Evolutionary conservation across 2,113 vertebrate species (phyloP).

Genomic region (Tricholaema leucomelas): DNA sequence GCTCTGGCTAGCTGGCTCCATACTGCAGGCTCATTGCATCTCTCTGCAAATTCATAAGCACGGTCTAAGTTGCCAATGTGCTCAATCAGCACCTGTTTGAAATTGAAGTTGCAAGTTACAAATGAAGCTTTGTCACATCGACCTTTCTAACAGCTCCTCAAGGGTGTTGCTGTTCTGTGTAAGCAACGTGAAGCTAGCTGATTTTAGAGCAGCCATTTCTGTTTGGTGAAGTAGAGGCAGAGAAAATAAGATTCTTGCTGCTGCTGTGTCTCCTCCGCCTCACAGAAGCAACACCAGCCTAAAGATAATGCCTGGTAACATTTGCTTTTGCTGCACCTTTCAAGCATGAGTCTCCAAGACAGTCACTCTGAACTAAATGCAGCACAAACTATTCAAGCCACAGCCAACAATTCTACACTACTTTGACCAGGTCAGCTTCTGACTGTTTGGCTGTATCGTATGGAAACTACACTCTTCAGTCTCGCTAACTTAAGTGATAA

Average conservation of each 20-base stretch:
- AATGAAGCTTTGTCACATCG: background rate
- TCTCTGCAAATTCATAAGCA: constrained; percentile 90
- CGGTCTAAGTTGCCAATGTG: constrained; percentile 89
- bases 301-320: background rate
- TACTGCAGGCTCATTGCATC: constrained; percentile 86
- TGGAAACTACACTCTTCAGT: background rate
- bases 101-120: constrained; percentile 11
- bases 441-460: background rate
- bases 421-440: background rate
- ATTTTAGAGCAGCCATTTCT: background rate
- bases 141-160: background rate
- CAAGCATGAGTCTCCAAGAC: background rate
- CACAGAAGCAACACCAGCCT: background rate
- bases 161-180: background rate
- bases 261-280: background rate
- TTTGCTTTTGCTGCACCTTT: background rate
- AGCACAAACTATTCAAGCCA: background rate
- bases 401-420: background rate
- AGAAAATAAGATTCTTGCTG: background rate
- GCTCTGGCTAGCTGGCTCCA: constrained; percentile 90
- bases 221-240: background rate
- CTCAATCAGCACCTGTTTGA: constrained; percentile 88
- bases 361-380: background rate
- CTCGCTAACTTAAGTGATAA: background rate
- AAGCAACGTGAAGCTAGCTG: background rate